Percentiles rank a stretch among this genome's conserved stretches.
These are phyloP conservation scores for Agrotis ipsilon DNA, from an alignment of 2,888 invertebrate species.

Conservation along the genomic window DNA sequence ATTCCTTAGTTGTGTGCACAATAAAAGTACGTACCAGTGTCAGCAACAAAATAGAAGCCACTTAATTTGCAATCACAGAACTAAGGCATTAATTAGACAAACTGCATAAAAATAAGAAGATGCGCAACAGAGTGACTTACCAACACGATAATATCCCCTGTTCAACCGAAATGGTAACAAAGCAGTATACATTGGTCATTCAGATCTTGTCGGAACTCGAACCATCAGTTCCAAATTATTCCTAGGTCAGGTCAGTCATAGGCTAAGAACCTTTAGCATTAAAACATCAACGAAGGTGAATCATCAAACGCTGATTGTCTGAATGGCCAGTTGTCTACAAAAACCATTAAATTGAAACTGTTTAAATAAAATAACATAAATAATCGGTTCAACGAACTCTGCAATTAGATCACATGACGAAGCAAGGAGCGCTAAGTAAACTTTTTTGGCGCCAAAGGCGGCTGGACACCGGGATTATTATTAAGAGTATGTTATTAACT, in stretches of 20 bases:
- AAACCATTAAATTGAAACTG: conserved; percentile 28
- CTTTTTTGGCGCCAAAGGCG: conserved; percentile 53
- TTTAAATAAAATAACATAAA: conserved; percentile 41
- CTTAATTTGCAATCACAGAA: background rate
- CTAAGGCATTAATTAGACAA: background rate
- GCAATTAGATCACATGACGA: conserved; percentile 44
- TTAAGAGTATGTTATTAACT: conserved; percentile 55
- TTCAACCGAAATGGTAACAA: no score
- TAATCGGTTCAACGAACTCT: conserved; percentile 53
- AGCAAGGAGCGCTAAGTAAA: conserved; percentile 26
- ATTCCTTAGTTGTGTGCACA: no score
- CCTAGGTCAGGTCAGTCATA: background rate
- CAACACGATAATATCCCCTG: background rate
- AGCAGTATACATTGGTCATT: no score
- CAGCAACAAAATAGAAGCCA: conserved; percentile 8
- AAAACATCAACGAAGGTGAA: background rate
- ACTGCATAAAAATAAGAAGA: no score
- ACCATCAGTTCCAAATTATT: background rate
- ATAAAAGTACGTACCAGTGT: background rate
- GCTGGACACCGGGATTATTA: conserved; percentile 38
- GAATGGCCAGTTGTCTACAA: conserved; percentile 26
- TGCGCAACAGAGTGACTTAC: background rate
- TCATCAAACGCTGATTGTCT: background rate
- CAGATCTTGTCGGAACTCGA: no score
- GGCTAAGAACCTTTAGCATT: no score